Base-by-base conservation (phyloP, 1,140 invertebrate species). In the Drosophila setifemur region DNA sequence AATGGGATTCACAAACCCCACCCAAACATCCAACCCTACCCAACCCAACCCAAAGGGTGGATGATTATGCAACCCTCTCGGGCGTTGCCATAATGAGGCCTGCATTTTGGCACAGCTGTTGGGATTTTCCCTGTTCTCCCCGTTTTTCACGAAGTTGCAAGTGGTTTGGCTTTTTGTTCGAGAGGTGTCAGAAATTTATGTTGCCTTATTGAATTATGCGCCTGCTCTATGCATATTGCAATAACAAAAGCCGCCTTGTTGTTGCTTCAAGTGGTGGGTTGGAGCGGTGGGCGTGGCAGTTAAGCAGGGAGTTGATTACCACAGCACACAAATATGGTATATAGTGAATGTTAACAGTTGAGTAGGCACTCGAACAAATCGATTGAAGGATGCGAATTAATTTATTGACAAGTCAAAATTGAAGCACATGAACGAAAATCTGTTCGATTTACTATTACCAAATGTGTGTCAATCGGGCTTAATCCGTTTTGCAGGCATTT, bases 151-250 rank as follows among this genome's bases (percentile, higher is more conserved):
- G 18, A 33, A 64, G 69, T 39, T 48, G 60, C 60, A 64, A 63
- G 60, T 64, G 60, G 44, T 64, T 64, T 63, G 54, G 54, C 54
- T 60, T 60, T 44, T 31, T 42, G 47, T 40, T 37, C 14, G 23
- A 39, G 45, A 85, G 81, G 79, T 85, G 79, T 85, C 79, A 75
- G 35, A 72, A 79, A 60, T 79, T 40, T 40, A 55, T 79, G 81
- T 79, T 79, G 81, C 81, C 74, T 79, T 72, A 85, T 85, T 85
- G 75, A 85, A 85, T 85, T 85, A 85, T 71, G 60, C 58, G 64
- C n/a, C n/a, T 71, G 50, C 37, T 78, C 14, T 50, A 68, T 73
- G 49, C 73, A 50, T 70, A 70, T 53, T 71, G 58, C 45, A 49
- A 55, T 33, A 68, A 61, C 50, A 70, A 74, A 31, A 45, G 52